Conservation (phyloP, 2,797 vertebrate genomes). For the Rhodeus uyekii region DNA sequence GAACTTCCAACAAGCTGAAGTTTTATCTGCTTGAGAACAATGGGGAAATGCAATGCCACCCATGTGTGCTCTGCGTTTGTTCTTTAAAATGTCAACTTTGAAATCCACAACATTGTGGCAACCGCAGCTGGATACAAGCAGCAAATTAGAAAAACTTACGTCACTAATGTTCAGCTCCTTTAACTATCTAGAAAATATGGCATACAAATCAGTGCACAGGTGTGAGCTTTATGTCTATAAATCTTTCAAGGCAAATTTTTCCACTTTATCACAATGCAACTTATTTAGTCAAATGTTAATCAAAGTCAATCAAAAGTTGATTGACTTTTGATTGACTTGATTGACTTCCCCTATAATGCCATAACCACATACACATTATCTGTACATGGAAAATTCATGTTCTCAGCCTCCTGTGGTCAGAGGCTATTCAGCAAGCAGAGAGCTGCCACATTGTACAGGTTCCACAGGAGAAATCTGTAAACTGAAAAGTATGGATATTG, state of each 20-base stretch:
- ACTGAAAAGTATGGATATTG: slow-evolving; percentile 3
- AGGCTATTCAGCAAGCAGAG: slow-evolving; percentile 58
- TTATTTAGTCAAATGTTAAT: slow-evolving; percentile 28
- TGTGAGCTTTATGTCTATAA: neutral
- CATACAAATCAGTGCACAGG: slow-evolving; percentile 39
- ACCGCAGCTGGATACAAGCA: slow-evolving; percentile 68
- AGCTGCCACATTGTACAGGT: slow-evolving; percentile 47
- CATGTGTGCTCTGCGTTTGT: slow-evolving; percentile 76
- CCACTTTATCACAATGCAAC: neutral
- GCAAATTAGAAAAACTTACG: slow-evolving; percentile 62
- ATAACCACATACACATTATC: slow-evolving; percentile 23
- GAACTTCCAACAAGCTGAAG: slow-evolving; percentile 74
- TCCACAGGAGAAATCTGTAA: neutral
- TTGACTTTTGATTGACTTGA: no score
- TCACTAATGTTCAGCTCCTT: slow-evolving; percentile 36
- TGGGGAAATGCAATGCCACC: slow-evolving; percentile 76
- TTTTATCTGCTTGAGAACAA: slow-evolving; percentile 79
- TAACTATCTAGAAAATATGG: slow-evolving; percentile 32
- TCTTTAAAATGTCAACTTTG: slow-evolving; percentile 82
- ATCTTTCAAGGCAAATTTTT: neutral
- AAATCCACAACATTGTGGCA: slow-evolving; percentile 74
- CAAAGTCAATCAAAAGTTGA: no score
- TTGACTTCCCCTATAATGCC: neutral
- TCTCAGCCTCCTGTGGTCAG: slow-evolving; percentile 53
- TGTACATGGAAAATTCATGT: slow-evolving; percentile 43